Conservation (phyloP, 2,797 vertebrate genomes). For the Okamejei kenojei region DNA sequence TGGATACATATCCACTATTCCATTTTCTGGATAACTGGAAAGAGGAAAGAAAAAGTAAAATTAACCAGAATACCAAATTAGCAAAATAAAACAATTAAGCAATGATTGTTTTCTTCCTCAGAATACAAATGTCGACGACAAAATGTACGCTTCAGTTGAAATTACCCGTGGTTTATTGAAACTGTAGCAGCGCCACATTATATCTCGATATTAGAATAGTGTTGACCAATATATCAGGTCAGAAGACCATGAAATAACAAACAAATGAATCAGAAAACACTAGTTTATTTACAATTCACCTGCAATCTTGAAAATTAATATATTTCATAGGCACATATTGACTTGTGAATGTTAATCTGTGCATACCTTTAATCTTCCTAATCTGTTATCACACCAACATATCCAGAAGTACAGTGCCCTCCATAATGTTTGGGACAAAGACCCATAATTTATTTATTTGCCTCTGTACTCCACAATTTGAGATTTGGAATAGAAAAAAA, state of each 20-base stretch:
- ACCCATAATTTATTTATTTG: too few relatives aligned
- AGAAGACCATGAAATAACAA: neutral
- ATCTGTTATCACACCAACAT: neutral
- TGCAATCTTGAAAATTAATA: neutral
- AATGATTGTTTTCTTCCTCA: neutral
- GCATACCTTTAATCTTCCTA: neutral
- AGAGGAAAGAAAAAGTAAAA: neutral
- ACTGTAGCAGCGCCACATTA: neutral
- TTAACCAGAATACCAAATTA: neutral
- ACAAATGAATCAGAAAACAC: neutral
- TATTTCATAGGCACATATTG: neutral
- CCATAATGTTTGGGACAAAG: too few relatives aligned
- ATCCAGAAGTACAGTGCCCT: neutral
- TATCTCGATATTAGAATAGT: too few relatives aligned
- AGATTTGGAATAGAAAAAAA: too few relatives aligned
- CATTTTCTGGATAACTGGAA: slow-evolving; percentile 83
- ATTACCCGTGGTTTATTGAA: neutral
- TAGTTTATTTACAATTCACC: neutral
- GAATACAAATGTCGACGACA: neutral
- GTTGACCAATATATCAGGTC: neutral
- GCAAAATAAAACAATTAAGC: neutral
- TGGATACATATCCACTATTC: slow-evolving; percentile 71
- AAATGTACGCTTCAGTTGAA: neutral
- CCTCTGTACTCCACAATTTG: too few relatives aligned
- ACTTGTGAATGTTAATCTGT: neutral